These are phyloP conservation scores for Gallinago undulata DNA, from an alignment of 2,113 vertebrate species.

Conservation along the genomic window DNA sequence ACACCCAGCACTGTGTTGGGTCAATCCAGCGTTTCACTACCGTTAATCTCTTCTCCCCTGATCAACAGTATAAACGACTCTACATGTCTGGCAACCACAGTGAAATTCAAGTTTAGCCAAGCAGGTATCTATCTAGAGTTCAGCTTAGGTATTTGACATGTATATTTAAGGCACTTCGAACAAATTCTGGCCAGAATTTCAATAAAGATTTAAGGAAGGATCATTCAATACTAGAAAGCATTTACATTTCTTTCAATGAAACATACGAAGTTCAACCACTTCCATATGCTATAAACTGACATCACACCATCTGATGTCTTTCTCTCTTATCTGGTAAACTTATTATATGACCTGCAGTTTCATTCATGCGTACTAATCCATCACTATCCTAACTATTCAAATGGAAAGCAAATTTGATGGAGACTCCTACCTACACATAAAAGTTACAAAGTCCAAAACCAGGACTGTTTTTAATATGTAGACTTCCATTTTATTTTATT, in stretches of 20 bases:
- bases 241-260: neutral
- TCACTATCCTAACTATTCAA: neutral
- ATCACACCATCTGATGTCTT: neutral
- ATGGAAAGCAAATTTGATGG: neutral
- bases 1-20: neutral
- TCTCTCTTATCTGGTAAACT: neutral
- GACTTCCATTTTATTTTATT: neutral
- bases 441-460: neutral
- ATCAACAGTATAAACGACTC: neutral
- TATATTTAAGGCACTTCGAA: neutral
- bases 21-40: neutral
- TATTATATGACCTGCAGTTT: neutral
- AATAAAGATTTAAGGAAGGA: neutral
- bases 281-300: neutral
- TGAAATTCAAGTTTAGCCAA: neutral
- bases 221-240: neutral
- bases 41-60: neutral
- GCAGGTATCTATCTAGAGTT: neutral
- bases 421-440: neutral
- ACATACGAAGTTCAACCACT: neutral
- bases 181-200: neutral
- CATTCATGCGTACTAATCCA: neutral
- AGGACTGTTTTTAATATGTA: neutral
- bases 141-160: neutral
- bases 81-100: neutral